Evolutionary conservation across 2,113 vertebrate genomes (phyloP), one percentile per base, ranked within the genome.

Genomic region (Drymodes brunneopygia): DNA sequence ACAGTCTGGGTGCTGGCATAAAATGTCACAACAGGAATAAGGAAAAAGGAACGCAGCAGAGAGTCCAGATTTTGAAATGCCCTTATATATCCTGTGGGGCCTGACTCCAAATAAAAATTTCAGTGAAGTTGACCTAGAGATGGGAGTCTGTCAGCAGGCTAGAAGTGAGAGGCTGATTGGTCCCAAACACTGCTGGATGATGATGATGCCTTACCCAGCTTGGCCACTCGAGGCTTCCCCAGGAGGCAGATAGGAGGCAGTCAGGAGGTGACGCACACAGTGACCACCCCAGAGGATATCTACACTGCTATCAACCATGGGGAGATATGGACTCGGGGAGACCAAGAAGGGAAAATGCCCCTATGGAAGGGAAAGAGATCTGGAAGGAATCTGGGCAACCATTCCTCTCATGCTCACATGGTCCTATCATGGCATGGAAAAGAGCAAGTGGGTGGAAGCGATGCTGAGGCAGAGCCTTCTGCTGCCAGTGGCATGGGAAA

Each of bases 201-300:
- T 36, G 9, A 29, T 53, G 31, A 27, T 5, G 2, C 8, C 23
- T 53, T 70, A 57, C 42, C 28, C 50, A 57, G 24, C 20, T 64
- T 15, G 67, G 36, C 20, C 2, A 1, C 27, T 29, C 50, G 19
- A 64, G 66, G 10, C 21, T 70, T 86, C 33, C 25, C 44, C 21
- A 45, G 58, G 25, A 42, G 24, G 35, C 19, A 81, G 15, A 24
- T 29, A 33, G 35, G 53, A 73, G 44, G 13, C 21, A 47, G 12
- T 6, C 0, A 0, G 47, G 35, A 62, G 21, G 29, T 81, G 64
- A 69, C 36, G 8, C 0, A 0, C 11, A 12, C 11, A 45, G 56
- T 1, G 1, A 6, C 15, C 27, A 24, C 24, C 24, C 35, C 0
- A 1, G 24, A 12, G 11, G 3, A 38, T 23, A 8, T 20, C 48